Evolutionary conservation across 2,888 invertebrate genomes (phyloP), one percentile per base, ranked within the genome.

Genomic region (Fabriciana adippe): DNA sequence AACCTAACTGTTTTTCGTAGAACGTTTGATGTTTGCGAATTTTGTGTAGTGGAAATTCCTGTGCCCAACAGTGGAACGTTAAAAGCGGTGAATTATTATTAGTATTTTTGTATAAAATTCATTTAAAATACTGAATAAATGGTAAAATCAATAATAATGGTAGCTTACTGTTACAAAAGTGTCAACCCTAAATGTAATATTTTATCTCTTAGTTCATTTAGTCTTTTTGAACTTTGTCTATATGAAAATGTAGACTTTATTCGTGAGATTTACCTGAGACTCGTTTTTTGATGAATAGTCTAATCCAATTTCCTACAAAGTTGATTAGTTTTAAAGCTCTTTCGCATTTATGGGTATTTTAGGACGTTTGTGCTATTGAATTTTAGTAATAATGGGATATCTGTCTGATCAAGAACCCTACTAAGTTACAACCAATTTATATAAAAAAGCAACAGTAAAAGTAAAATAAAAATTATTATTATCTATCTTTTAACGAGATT

Each of bases 221-320:
- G 51, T 67, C 51, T 47, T 69, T 69, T 67, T 35, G 53, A 64
- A 55, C 55, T 64, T 67, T 60, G 55, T 67, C 64, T 64, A 60
- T 66, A 66, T 59, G 54, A 57, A 67, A 60, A 45, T 55, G 67
- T 60, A 55, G 54, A 64, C 59, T 50, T 63, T 59, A 53, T 60
- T 55, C 55, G 13, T 55, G 18, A 55, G 45, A 64, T 69, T 60
- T 55, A 64, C 60, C 59, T 60, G 18, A 55, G 41, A 51, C 47
- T 60, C 59, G 69, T 64, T 66, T 67, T 66, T 64, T 60, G 69
- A 69, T 51, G 63, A 69, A 59, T 60, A 55, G 45, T 55, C 67
- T 67, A 63, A 64, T 69, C 53, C 64, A 64, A 69, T 69, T 67
- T 60, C 45, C 55, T 47, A 16, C 45, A 41, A 60, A 64, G 31